phyloP scores from a whole-genome alignment of 2,888 invertebrate species.

The Sphecodes monilicornis region DNA sequence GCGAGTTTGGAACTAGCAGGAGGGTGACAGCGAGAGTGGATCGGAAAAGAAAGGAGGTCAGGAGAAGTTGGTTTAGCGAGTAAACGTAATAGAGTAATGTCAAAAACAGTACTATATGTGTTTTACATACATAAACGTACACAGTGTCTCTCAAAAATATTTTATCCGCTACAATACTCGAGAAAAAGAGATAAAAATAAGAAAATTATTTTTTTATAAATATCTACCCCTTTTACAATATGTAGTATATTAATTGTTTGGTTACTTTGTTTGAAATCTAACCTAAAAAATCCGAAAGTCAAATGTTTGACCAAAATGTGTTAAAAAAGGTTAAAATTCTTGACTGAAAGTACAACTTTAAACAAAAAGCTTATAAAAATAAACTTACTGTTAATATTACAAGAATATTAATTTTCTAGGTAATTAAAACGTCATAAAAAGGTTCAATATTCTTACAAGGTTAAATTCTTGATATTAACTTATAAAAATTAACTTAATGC shows the following conservation, averaged over 20 bases:
- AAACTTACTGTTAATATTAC: too few species aligned
- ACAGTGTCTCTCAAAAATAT: not conserved
- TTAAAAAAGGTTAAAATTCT: too few species aligned
- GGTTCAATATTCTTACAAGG: too few species aligned
- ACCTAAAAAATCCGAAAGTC: not conserved
- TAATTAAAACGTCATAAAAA: too few species aligned
- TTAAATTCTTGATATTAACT: too few species aligned
- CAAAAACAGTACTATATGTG: not conserved
- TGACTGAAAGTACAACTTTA: too few species aligned
- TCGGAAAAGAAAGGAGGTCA: slow-evolving; percentile 9
- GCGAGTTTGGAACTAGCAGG: slow-evolving; percentile 10
- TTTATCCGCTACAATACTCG: not conserved
- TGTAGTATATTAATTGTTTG: not conserved
- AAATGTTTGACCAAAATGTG: not conserved
- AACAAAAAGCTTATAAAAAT: too few species aligned
- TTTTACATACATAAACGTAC: not conserved
- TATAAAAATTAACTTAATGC: too few species aligned
- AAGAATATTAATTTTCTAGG: too few species aligned
- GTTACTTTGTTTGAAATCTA: not conserved
- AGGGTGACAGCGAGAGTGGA: slow-evolving; percentile 3
- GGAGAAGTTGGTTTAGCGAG: not conserved
- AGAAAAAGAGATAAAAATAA: not conserved
- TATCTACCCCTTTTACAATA: not conserved
- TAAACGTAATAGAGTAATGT: not conserved
- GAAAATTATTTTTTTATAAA: not conserved